Evolutionary conservation across 2,113 vertebrate species (phyloP), one percentile per base, ranked within the genome.

Genomic region (Antennarius striatus): DNA sequence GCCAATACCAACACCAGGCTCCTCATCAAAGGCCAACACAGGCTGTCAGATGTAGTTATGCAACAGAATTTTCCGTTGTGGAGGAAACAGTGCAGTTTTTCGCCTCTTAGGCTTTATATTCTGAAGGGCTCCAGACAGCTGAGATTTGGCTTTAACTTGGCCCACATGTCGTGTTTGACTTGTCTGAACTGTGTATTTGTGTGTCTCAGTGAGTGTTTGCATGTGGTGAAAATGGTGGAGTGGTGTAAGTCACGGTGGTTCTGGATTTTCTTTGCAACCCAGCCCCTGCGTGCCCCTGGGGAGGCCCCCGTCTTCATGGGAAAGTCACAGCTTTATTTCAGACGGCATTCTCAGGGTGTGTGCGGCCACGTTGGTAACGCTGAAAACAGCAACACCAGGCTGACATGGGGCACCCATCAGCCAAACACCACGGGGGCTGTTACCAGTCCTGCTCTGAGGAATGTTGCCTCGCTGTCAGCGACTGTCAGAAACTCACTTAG

Each of bases 261-360:
- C 77, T 73, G 83, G 76, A 82, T 80, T 87, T 90, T 81, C 88
- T 85, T 73, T 63, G 66, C 64, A 49, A 80, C 74, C 69, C 71
- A 17, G 71, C 73, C 80, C 45, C 68, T 70, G 22, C 4, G 49
- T 59, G 77, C 85, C 82, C 86, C 85, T 9, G 1, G 82, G 85
- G 89, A 89, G 88, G 84, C 75, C 77, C 68, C 68, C n/a, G 62
- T 58, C 57, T 92, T 91, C 89, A 87, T 92, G 91, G 92, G 91
- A 93, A 93, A 92, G 76, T 90, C 84, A 85, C 77, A 10, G 81
- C 84, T 89, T 40, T 28, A 59, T 88, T 91, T 87, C 68, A 77
- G 85, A 86, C 40, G 13, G 71, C 83, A 85, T 92, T 90, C 84
- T 85, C 52, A n/a, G 63, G 80, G 66, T 86, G 80, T 85, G 77